Evolutionary conservation across 2,888 invertebrate species (phyloP).

Genomic region (Drosophila incognita): DNA sequence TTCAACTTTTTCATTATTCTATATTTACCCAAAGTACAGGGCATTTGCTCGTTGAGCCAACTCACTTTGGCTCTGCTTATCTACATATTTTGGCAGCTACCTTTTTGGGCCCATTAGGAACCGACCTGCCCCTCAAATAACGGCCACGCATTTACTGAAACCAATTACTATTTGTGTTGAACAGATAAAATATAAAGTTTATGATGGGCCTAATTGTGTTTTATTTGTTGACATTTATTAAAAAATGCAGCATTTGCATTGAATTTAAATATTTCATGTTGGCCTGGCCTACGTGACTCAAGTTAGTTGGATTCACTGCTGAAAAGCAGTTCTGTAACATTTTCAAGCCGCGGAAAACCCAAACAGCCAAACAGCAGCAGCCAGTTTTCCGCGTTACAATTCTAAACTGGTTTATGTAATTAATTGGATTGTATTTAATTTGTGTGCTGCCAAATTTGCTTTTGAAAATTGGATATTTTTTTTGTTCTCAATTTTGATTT

Average conservation of each 20-base stretch:
- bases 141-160: slow-evolving; percentile 22
- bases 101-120: slow-evolving; percentile 3
- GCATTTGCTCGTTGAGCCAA: slow-evolving; percentile 5
- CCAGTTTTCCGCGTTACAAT: slow-evolving; percentile 47
- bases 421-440: slow-evolving; percentile 17
- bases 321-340: slow-evolving; percentile 51
- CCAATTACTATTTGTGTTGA: slow-evolving; percentile 26
- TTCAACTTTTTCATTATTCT: not conserved
- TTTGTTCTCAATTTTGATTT: not conserved
- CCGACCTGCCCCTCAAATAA: slow-evolving; percentile 28
- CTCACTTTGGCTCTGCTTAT: slow-evolving; percentile 10
- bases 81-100: slow-evolving; percentile 5
- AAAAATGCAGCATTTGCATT: slow-evolving; percentile 45
- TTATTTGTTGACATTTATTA: not conserved
- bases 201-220: slow-evolving; percentile 5
- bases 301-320: slow-evolving; percentile 13
- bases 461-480: slow-evolving; percentile 21
- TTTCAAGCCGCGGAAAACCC: slow-evolving; percentile 36
- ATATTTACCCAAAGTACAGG: not conserved
- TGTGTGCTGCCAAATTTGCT: slow-evolving; percentile 14
- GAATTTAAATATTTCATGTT: slow-evolving; percentile 17
- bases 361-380: slow-evolving; percentile 13
- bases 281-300: slow-evolving; percentile 71
- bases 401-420: slow-evolving; percentile 44
- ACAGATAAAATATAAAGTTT: slow-evolving; percentile 49